These are phyloP conservation scores for Conus canariensis DNA, from an alignment of 2,888 invertebrate species.

Conservation along the genomic window DNA sequence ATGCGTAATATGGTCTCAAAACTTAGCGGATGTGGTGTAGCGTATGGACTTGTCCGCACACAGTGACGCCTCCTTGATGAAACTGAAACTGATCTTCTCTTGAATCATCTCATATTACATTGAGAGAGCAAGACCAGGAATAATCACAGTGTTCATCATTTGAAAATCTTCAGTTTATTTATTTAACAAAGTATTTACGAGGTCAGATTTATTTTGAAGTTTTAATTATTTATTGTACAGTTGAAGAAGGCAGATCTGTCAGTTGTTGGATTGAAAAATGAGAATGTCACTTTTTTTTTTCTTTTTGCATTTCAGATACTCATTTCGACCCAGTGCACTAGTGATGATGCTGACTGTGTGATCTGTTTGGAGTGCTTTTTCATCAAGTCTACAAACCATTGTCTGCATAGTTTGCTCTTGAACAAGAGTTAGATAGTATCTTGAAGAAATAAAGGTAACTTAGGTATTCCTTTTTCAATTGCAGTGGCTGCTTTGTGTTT, in stretches of 20 bases:
- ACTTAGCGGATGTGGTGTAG: no score
- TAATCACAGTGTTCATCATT: no score
- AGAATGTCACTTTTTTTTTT: neutral
- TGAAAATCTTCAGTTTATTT: neutral
- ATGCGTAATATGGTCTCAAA: no score
- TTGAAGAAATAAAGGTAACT: conserved; percentile 5
- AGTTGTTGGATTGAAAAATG: no score
- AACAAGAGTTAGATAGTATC: neutral
- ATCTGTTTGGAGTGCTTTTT: neutral
- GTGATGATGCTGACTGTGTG: neutral
- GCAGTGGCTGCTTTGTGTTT: neutral
- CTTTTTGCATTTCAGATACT: conserved; percentile 45
- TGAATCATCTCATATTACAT: no score
- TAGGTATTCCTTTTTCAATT: neutral
- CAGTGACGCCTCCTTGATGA: no score
- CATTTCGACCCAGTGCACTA: conserved; percentile 50
- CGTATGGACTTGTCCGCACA: no score
- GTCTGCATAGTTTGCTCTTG: neutral
- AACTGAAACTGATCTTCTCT: no score
- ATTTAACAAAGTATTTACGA: neutral
- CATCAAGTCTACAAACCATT: neutral
- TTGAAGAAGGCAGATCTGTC: no score
- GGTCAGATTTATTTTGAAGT: neutral
- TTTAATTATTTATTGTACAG: neutral
- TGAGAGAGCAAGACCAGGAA: no score